Evolutionary conservation across 2,797 vertebrate species (phyloP), one percentile per base, ranked within the genome.

Genomic region (Florisuga fusca): DNA sequence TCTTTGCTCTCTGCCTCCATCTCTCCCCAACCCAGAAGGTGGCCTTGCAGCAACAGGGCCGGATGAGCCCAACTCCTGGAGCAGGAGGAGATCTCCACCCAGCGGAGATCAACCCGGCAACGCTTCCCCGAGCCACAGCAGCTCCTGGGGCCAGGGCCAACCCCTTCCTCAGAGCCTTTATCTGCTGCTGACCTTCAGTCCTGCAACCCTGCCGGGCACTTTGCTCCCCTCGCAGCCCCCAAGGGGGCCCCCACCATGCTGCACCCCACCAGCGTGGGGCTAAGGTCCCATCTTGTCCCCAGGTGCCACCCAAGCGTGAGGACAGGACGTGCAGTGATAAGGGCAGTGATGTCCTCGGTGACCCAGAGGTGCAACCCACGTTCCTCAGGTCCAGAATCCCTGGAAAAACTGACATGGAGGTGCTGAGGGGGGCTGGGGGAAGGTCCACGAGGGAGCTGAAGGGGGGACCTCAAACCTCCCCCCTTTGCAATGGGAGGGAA

Each of bases 1-100:
- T 12, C 19, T 73, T 48, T 61, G 57, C 61, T 18, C 67, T 34
- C 48, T 62, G 8, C 2, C 51, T 38, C 57, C 66, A 9, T 2
- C 51, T 29, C 54, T 21, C 64, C 51, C 4, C 53, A n/a, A n/a
- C 3, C 33, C 22, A 25, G 38, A 12, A 33, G 0, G 0, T 7
- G 27, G 46, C 12, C 3, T 19, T 2, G 1, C 38, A 54, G 75
- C 38, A 5, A 3, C 3, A 0, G 51, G 16, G 33, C 19, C 0
- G 1, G 33, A 9, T 8, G 48, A 58, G 10, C 33, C 84, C 66
- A 19, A 0, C 33, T 73, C 51, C 61, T 5, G 23, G 41, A 20
- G 61, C 22, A 0, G 50, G 43, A 22, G 46, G 46, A 48, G 46
- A 48, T 48, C 46, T 46, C 46, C 46, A 48, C 46, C 59, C 34